phyloP scores from a whole-genome alignment of 35 echinoderm and acorn worm species.

The Ophioderma brevispina region DNA sequence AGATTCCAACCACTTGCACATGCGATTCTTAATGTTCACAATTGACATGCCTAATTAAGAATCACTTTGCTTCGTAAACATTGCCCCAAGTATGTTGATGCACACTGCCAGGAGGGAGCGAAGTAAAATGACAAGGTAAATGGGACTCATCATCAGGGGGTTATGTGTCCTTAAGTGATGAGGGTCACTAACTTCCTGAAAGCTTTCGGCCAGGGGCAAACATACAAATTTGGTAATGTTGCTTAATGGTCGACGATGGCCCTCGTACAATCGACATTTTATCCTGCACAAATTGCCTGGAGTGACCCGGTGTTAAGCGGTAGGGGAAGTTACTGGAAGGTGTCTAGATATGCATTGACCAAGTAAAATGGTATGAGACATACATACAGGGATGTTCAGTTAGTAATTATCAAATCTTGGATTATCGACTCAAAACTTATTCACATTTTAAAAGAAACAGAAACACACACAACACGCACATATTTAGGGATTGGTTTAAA shows the following conservation, averaged over 20 bases:
- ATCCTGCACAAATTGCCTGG: not conserved
- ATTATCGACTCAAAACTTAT: no score
- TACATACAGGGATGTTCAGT: no score
- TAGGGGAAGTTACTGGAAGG: not conserved
- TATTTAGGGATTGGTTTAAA: no score
- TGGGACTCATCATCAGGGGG: not conserved
- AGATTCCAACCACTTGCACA: not conserved
- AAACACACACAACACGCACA: no score
- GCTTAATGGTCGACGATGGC: not conserved
- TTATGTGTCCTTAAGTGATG: not conserved
- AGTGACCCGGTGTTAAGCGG: not conserved
- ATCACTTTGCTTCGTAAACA: not conserved
- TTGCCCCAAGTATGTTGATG: not conserved
- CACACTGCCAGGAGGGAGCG: not conserved
- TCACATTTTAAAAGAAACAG: no score
- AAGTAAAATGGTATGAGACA: no score
- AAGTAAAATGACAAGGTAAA: not conserved
- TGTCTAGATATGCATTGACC: no score
- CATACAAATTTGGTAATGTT: not conserved
- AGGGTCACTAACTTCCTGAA: not conserved
- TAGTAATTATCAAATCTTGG: no score
- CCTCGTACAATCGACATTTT: not conserved
- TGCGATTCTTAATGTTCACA: constrained; percentile 14
- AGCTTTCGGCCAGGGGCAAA: not conserved
- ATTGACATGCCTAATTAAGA: constrained; percentile 1